Percentiles rank a stretch among this genome's conserved stretches.
Conservation (phyloP, 2,113 vertebrate genomes). For the Bufo bufo region DNA sequence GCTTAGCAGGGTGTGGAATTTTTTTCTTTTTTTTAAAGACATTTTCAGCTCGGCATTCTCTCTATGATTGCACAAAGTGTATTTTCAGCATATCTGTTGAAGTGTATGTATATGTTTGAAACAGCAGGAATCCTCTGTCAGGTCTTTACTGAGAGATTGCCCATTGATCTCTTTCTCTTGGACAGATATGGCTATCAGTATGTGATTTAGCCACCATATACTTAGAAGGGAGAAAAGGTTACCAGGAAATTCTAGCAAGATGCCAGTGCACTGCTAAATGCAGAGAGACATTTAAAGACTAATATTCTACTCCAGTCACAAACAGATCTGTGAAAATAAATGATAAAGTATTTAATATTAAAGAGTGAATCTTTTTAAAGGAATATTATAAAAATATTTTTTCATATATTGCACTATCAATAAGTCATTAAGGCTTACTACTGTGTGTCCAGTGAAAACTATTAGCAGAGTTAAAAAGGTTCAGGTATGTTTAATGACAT, state of each 20-base stretch:
- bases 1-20: slow-evolving; percentile 37
- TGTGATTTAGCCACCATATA: slow-evolving; percentile 35
- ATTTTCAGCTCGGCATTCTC: background rate
- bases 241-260: slow-evolving; percentile 19
- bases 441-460: background rate
- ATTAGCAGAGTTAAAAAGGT: background rate
- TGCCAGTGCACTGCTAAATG: slow-evolving; percentile 8
- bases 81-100: slow-evolving; percentile 46
- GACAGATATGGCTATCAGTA: slow-evolving; percentile 33
- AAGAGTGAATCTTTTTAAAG: background rate
- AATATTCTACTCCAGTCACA: background rate
- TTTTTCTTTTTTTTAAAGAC: background rate
- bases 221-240: slow-evolving; percentile 37
- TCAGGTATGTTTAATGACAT: background rate
- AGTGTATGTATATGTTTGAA: background rate
- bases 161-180: slow-evolving; percentile 42
- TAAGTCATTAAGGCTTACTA: background rate
- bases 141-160: slow-evolving; percentile 19
- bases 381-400: background rate
- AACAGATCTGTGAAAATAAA: background rate
- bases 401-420: background rate
- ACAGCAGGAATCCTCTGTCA: slow-evolving; percentile 32
- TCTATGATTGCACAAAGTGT: slow-evolving; percentile 50
- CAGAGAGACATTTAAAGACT: slow-evolving; percentile 12
- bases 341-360: background rate